Conservation (phyloP, 2,888 invertebrate genomes). For the Gymnosoma rotundatum region DNA sequence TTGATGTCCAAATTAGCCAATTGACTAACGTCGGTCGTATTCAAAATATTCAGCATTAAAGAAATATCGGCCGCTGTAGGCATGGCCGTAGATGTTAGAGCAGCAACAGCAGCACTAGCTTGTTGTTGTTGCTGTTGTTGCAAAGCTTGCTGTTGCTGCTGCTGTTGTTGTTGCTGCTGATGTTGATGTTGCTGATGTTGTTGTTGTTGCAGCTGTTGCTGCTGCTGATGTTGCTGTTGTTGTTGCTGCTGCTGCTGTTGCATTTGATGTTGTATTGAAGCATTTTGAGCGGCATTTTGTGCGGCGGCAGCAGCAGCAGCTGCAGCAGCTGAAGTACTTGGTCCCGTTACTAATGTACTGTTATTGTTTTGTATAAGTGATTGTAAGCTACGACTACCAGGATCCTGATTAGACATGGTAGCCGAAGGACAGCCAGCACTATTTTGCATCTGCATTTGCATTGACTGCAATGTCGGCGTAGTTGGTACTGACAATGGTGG, state of each 20-base stretch:
- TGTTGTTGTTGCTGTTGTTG: slow-evolving; percentile 68
- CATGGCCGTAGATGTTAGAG: slow-evolving; percentile 78
- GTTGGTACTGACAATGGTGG: slow-evolving; percentile 81
- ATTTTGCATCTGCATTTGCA: slow-evolving; percentile 81
- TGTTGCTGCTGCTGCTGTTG: slow-evolving; percentile 71
- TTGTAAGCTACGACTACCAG: slow-evolving; percentile 79
- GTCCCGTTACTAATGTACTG: slow-evolving; percentile 72
- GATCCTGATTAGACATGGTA: slow-evolving; percentile 74
- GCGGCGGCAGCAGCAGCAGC: slow-evolving; percentile 78
- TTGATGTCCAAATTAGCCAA: slow-evolving; percentile 89
- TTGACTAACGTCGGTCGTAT: slow-evolving; percentile 83
- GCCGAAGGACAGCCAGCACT: slow-evolving; percentile 69
- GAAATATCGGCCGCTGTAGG: slow-evolving; percentile 82
- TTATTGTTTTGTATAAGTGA: slow-evolving; percentile 78
- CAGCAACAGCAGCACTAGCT: slow-evolving; percentile 71
- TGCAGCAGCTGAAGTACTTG: slow-evolving; percentile 80
- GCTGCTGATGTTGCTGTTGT: slow-evolving; percentile 74
- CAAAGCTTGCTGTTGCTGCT: slow-evolving; percentile 70
- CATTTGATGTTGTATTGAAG: slow-evolving; percentile 60
- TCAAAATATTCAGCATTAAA: slow-evolving; percentile 82
- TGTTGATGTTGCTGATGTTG: slow-evolving; percentile 73
- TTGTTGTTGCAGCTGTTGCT: slow-evolving; percentile 72
- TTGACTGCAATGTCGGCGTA: slow-evolving; percentile 80
- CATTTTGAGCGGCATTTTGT: slow-evolving; percentile 68
- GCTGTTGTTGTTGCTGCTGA: slow-evolving; percentile 73